Evolutionary conservation across 1,140 invertebrate species (phyloP), one percentile per base, ranked within the genome.

Genomic region (Elymnias hypermnestra): DNA sequence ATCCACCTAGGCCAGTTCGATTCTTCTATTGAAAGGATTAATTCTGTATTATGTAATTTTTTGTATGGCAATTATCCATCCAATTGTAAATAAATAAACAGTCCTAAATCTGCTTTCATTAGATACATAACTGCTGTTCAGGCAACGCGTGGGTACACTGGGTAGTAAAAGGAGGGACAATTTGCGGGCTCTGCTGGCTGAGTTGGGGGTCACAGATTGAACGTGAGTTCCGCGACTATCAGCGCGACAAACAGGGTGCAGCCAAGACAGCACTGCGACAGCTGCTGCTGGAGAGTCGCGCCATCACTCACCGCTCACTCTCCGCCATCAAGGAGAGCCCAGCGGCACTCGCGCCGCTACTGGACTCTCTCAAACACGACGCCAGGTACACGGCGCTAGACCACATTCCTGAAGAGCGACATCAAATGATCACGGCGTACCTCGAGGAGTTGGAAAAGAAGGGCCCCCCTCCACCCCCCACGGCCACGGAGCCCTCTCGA

Each of bases 161-260:
- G 89, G 93, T 18, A 91, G 92, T 41, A 97, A 97, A 71, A 97
- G 98, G 69, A 92, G 95, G 43, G 96, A 98, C 68, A 96, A 98
- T 83, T 98, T 99, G 83, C 89, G 93, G 12, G 93, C 95, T 73
- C 85, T 96, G 48, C 86, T 97, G 0, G 90, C 92, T 48, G 94
- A 96, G 86, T 88, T 91, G 17, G 83, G 86, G 4, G 89, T 90
- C 8, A 58, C 86, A 83, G 79, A 77, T 96, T 77, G 98, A 99
- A 82, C 91, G 95, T 28, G 98, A 99, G 76, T 99, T 97, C 85
- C 93, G 95, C 55, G 96, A 98, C 66, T 99, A 98, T 78, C 91
- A 98, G 31, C 97, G 97, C 71, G 97, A 98, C 78, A 96, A 96
- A 87, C 89, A 95, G 52, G 91, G 94, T 10, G 90, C 92, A 2